Evolutionary conservation across 2,113 vertebrate genomes (phyloP), one percentile per base, ranked within the genome.

Genomic region (Athene noctua): DNA sequence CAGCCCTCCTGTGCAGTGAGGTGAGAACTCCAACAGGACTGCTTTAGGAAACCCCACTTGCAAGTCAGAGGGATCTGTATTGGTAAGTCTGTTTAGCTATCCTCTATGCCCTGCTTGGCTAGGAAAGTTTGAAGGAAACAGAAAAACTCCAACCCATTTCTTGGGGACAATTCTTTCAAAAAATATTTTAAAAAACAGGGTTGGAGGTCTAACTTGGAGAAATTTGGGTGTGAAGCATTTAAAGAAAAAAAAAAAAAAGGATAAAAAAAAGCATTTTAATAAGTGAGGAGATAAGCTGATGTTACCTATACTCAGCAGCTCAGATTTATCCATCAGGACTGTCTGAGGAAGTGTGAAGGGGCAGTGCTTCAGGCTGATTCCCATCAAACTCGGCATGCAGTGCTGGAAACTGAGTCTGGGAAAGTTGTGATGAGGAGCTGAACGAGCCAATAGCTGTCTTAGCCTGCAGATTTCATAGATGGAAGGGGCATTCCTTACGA

Each of bases 361-460:
- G 1, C 29, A 81, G 59, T 25, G 13, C 17, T 71, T 66, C 30
- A 26, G 58, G 34, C 20, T 86, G 77, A 25, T 11, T 70, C 19
- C 49, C 0, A 0, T 73, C 34, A 70, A 51, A 83, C 27, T 38
- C 1, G 2, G 27, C 15, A 42, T 9, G 30, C 13, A 6, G 30
- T 38, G 36, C 59, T 86, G 54, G 62, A 65, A 94, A 91, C 13
- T n/a, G 38, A 32, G 52, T 3, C 46, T 67, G 66, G 38, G 11
- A 58, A 74, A 51, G n/a, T 11, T 59, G n/a, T 79, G 36, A 42
- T 59, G 38, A 75, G 66, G 8, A 30, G 7, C 1, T 59, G 30
- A 93, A 54, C 23, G 66, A 81, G 34, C 17, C 58, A 59, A 52
- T 17, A 70, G 30, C 34, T 51, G 7, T 26, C 36, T 73, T 59